Percentiles rank a stretch among this genome's conserved stretches.
Conservation (phyloP, 2,888 invertebrate genomes). For the Andrena trimmerana region DNA sequence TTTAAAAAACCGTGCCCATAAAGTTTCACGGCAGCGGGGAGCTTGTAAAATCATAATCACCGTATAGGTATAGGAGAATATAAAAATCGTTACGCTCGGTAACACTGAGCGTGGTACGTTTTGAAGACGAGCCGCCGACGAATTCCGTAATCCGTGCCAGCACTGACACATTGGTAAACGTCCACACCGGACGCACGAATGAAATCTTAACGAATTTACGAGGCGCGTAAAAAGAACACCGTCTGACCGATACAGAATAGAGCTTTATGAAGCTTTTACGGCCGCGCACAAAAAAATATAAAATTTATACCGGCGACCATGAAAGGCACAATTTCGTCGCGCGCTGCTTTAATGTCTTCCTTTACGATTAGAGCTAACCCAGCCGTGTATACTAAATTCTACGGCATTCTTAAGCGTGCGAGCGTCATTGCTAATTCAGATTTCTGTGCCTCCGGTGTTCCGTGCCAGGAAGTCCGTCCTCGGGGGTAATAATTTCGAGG, state of each 20-base stretch:
- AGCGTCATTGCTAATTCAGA: constrained; percentile 29
- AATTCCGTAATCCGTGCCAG: background rate
- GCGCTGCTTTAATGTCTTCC: constrained; percentile 32
- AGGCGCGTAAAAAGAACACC: constrained; percentile 35
- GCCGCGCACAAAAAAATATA: constrained; percentile 45
- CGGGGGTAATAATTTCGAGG: background rate
- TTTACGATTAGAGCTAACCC: constrained; percentile 50
- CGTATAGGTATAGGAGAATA: too few species aligned
- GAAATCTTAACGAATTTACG: constrained; percentile 48
- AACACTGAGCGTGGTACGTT: too few species aligned
- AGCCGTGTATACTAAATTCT: constrained; percentile 35
- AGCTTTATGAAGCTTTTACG: constrained; percentile 52
- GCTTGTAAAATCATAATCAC: too few species aligned
- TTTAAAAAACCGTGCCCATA: too few species aligned
- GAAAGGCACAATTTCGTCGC: constrained; percentile 54
- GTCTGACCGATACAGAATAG: constrained; percentile 34
- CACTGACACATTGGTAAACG: constrained; percentile 7
- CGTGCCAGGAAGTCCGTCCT: background rate
- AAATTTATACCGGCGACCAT: constrained; percentile 52
- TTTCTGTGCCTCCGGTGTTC: background rate
- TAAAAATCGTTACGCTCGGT: too few species aligned
- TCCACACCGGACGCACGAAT: background rate
- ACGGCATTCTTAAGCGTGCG: constrained; percentile 18
- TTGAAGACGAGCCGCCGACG: too few species aligned
- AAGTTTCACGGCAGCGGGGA: too few species aligned